Evolutionary conservation across 2,797 vertebrate species (phyloP).

Genomic region (Scolopax bukidnonensis): DNA sequence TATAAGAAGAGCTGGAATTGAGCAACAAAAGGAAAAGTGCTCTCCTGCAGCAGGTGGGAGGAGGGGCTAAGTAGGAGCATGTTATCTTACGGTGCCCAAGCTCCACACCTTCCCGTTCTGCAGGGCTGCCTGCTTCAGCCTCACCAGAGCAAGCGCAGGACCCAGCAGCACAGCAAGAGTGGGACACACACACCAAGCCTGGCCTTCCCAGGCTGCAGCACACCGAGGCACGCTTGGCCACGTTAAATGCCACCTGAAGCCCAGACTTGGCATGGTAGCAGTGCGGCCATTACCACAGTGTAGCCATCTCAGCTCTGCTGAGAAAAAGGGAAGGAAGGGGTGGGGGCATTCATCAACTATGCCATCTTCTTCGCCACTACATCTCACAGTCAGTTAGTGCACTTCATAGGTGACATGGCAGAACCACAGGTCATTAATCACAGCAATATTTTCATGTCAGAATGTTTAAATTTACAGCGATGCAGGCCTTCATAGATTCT

Average conservation of each 20-base stretch:
- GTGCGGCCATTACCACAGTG: background rate
- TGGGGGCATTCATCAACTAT: background rate
- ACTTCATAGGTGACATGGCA: conserved; percentile 12
- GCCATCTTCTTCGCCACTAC: background rate
- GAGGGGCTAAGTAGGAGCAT: background rate
- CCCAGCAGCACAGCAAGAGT: fast-evolving
- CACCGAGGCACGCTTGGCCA: too few relatives aligned
- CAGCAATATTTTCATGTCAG: background rate
- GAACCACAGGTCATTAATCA: background rate
- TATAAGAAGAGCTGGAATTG: background rate
- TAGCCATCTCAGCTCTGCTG: background rate
- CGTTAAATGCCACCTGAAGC: background rate
- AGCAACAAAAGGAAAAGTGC: background rate
- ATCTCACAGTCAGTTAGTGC: background rate
- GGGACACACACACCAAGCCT: fast-evolving
- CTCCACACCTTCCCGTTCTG: background rate
- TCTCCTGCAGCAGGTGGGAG: background rate
- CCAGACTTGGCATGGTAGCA: fast-evolving
- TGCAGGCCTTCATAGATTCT: background rate
- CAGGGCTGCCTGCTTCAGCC: background rate
- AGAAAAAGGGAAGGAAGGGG: conserved; percentile 59
- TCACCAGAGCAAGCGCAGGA: fast-evolving
- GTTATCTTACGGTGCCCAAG: background rate
- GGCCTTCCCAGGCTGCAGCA: background rate
- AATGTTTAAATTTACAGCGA: background rate